These are phyloP conservation scores for Amazona guildingii DNA, from an alignment of 2,113 vertebrate species.

Conservation along the genomic window DNA sequence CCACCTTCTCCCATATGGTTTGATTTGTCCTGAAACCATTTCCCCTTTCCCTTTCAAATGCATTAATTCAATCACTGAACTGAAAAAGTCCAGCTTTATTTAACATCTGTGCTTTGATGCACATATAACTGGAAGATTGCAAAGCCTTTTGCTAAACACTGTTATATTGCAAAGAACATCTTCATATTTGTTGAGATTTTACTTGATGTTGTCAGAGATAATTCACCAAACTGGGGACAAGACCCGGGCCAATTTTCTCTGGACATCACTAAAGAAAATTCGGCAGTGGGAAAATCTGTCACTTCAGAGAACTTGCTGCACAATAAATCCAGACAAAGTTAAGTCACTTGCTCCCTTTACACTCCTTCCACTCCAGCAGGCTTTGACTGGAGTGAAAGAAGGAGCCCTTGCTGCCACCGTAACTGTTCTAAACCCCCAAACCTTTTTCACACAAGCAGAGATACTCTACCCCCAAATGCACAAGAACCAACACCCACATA, in stretches of 20 bases:
- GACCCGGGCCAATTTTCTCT: background rate
- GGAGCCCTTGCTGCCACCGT: background rate
- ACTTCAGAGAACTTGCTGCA: background rate
- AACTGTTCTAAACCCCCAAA: background rate
- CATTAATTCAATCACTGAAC: conserved; percentile 31
- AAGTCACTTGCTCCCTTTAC: background rate
- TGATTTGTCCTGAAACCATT: conserved; percentile 52
- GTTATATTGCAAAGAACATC: background rate
- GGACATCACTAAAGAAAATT: background rate
- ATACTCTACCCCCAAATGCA: background rate
- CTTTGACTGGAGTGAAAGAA: background rate
- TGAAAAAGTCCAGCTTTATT: conserved; percentile 23
- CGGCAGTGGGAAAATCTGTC: background rate
- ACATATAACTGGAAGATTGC: background rate
- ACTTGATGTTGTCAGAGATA: background rate
- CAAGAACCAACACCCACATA: background rate
- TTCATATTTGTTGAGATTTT: background rate
- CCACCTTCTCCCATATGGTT: conserved; percentile 27
- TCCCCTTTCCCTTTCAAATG: background rate
- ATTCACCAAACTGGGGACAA: background rate
- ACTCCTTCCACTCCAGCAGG: background rate
- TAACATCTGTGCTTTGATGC: conserved; percentile 47
- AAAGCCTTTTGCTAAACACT: background rate
- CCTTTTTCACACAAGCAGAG: background rate
- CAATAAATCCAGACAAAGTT: background rate